These are phyloP conservation scores for Bovichtus variegatus DNA, from an alignment of 2,797 vertebrate genomes.

Conservation along the genomic window DNA sequence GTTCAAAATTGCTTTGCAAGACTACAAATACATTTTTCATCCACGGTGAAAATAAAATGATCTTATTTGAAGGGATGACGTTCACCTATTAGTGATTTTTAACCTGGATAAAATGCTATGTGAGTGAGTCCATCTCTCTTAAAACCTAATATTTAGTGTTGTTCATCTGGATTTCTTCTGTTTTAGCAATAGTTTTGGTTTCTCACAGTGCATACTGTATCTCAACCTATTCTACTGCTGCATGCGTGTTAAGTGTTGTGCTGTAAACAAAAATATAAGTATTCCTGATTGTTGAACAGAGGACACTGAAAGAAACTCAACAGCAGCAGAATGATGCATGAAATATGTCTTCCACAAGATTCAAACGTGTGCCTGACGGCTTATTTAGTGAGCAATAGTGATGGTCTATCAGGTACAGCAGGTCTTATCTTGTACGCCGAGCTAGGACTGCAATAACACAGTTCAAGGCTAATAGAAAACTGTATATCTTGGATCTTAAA, in stretches of 20 bases:
- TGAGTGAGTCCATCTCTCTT: neutral
- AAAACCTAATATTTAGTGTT: neutral
- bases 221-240: neutral
- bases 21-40: conserved; percentile 14
- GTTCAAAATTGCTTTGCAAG: conserved; percentile 10
- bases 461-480: neutral
- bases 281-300: conserved; percentile 11
- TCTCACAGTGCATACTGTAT: neutral
- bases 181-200: neutral
- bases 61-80: neutral
- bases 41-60: neutral
- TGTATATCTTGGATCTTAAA: conserved; percentile 20
- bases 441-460: neutral
- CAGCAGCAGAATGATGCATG: neutral
- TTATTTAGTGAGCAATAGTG: too few relatives aligned
- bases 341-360: neutral
- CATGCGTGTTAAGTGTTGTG: neutral
- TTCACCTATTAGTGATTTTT: neutral
- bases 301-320: neutral
- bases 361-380: neutral
- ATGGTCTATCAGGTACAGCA: neutral
- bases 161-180: neutral
- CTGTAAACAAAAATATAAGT: conserved; percentile 9
- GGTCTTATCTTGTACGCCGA: neutral
- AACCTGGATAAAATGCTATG: neutral